Base-by-base conservation (phyloP, 2,888 invertebrate species). In the Eulithis prunata region DNA sequence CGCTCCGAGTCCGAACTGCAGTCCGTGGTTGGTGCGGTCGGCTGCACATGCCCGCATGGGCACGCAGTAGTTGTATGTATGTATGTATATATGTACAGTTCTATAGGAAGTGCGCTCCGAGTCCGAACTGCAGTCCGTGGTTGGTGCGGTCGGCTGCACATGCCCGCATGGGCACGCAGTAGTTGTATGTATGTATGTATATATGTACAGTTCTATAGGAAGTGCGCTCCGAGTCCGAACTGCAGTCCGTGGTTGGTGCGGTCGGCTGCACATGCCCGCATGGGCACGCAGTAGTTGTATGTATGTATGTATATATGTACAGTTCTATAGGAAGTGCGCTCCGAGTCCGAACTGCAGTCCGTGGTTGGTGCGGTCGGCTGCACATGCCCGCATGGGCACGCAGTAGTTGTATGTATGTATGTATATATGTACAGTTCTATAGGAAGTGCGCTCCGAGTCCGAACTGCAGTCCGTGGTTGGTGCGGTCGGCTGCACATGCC, bases 311-410 rank as follows among this genome's bases (percentile, higher is more conserved):
- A 21, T 36, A 36, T n/a, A 4, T 0, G n/a, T 1, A 3, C 1
- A n/a, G 12, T 2, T 2, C 61, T 69, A 75, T n/a, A 75, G 68
- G 72, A 75, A 75, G 67, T 96, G 95, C 59, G 97, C 94, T 51
- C 97, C 97, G 74, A 98, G 94, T 51, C 98, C 98, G 83, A 97
- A 95, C 90, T 98, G 97, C 77, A 98, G 94, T 54, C 97, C 97
- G 68, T 95, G 94, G 94, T 91, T 59, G 94, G 76, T 73, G 87
- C 91, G 89, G 98, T 98, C 12, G 7, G 94, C 95, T 61, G 94
- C 86, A 70, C 94, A 3, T 71, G 94, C 94, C 55, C 92, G 89
- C 62, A 97, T 78, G 51, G 99, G 99, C 79, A 97, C 89, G 86
- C 97, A 97, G 91, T 99, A 98, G 94, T 99, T 99, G 61, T 21